A percentile compares a stretch with the other conserved stretches of the same genome.
These are phyloP conservation scores for Cantharis nigra DNA, from an alignment of 2,888 invertebrate species.

Conservation along the genomic window DNA sequence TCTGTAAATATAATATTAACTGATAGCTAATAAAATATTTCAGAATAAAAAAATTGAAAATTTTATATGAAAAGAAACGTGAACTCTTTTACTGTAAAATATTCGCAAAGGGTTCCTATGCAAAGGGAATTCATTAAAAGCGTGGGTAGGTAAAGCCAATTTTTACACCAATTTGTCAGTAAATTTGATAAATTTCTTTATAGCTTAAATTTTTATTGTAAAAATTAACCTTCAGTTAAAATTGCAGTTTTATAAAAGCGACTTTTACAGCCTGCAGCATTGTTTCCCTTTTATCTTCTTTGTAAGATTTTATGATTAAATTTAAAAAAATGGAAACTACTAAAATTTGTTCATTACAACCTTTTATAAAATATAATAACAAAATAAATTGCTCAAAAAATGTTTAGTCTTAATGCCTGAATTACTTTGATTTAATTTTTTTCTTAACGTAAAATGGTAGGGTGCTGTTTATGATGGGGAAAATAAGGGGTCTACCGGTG, in stretches of 20 bases:
- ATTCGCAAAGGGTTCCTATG: not conserved
- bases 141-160: too few species aligned
- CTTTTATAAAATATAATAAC: not conserved
- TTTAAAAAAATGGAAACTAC: not conserved
- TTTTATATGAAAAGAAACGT: not conserved
- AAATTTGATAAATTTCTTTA: not conserved
- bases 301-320: not conserved
- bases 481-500: too few species aligned
- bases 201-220: not conserved
- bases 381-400: not conserved
- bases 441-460: too few species aligned
- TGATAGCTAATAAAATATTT: not conserved
- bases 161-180: not conserved
- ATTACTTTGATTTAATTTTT: not conserved
- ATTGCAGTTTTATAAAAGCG: not conserved
- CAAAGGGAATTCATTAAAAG: not conserved
- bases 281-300: not conserved
- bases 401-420: not conserved
- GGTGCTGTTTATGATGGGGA: too few species aligned
- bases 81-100: not conserved
- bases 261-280: not conserved
- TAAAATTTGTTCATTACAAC: not conserved
- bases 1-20: not conserved
- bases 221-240: not conserved
- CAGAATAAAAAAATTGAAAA: not conserved